These are phyloP conservation scores for Etia nguti DNA, from an alignment of 2,113 vertebrate species.

Conservation along the genomic window DNA sequence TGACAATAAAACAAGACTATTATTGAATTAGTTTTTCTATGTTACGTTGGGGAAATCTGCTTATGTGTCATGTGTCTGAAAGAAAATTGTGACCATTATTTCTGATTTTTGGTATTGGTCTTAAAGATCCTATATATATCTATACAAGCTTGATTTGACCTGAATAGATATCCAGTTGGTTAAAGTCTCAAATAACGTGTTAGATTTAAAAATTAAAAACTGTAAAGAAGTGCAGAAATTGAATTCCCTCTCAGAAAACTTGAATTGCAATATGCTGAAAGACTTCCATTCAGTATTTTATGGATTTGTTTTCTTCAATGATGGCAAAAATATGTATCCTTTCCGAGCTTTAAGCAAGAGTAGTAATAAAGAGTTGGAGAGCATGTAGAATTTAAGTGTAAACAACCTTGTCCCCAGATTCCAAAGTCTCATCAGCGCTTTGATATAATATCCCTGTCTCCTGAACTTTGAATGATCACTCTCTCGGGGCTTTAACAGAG, in stretches of 20 bases:
- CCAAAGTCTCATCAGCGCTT: conserved; percentile 33
- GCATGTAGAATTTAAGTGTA: neutral
- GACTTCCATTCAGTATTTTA: neutral
- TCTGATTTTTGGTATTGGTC: neutral
- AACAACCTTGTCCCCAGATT: neutral
- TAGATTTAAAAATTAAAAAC: neutral
- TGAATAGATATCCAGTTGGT: neutral
- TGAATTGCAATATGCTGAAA: neutral
- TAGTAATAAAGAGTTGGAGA: neutral
- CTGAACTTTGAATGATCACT: conserved; percentile 56
- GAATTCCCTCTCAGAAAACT: neutral
- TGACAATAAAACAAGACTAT: neutral
- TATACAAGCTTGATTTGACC: neutral
- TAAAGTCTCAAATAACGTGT: neutral
- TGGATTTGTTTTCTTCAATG: neutral
- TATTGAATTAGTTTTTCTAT: neutral
- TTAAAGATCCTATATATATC: too few species aligned
- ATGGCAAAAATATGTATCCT: neutral
- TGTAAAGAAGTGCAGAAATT: neutral
- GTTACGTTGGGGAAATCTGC: neutral
- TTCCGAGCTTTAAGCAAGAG: neutral
- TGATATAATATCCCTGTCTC: conserved; percentile 22
- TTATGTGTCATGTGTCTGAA: neutral
- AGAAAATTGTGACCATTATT: neutral
- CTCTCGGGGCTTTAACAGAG: conserved; percentile 18